Conservation (phyloP, 2,113 vertebrate species). For the Catagonus wagneri region DNA sequence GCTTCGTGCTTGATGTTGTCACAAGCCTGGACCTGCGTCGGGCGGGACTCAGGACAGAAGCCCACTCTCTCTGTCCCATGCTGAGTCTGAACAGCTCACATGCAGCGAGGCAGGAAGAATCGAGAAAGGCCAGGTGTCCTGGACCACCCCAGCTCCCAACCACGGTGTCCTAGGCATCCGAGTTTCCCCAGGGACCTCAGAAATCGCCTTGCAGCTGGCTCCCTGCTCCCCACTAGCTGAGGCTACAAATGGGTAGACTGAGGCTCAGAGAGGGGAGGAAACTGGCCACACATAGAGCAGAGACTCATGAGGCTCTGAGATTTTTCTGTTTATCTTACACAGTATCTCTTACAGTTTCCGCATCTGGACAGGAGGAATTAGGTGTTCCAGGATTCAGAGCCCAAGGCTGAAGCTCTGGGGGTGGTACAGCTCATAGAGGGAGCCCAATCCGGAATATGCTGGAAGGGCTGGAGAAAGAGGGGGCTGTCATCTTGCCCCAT, state of each 20-base stretch:
- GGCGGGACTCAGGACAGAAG: background rate
- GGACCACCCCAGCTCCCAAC: background rate
- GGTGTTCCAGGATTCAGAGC: background rate
- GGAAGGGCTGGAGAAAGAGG: too few relatives aligned
- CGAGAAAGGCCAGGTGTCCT: rapidly evolving
- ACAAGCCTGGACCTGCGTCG: background rate
- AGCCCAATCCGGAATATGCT: background rate
- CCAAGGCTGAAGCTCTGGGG: background rate
- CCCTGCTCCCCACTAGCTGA: background rate
- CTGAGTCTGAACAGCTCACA: background rate
- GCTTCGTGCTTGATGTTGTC: too few relatives aligned
- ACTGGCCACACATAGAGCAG: background rate
- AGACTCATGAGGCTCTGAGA: background rate
- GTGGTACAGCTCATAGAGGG: too few relatives aligned
- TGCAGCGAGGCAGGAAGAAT: too few relatives aligned
- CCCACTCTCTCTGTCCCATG: rapidly evolving
- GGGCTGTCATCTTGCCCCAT: too few relatives aligned
- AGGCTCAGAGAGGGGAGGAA: background rate
- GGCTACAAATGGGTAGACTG: background rate
- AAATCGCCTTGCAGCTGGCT: background rate
- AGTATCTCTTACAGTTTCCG: background rate
- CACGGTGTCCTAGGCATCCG: rapidly evolving
- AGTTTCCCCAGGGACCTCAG: background rate
- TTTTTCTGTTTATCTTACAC: background rate
- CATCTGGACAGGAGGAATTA: background rate